phyloP scores from a whole-genome alignment of 2,113 vertebrate species.

The Callithrix jacchus region DNA sequence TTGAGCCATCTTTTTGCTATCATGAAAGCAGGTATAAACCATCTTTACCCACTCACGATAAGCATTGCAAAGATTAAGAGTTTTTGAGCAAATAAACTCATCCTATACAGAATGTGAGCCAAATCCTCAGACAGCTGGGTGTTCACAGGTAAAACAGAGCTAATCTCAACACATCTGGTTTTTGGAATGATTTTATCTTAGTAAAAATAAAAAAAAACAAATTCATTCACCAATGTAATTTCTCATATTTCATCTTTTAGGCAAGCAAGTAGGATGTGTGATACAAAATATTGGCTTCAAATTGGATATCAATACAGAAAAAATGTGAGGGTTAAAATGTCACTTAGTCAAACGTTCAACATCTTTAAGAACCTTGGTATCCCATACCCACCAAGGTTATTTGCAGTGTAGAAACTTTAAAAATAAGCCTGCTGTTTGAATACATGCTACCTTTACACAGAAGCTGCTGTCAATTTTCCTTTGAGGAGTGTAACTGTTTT shows the following conservation, averaged over 20 bases:
- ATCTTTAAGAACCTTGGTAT: background rate
- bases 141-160: background rate
- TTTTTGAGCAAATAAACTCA: rapidly evolving
- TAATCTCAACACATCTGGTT: background rate
- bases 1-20: background rate
- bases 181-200: background rate
- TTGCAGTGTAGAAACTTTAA: background rate
- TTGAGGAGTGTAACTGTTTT: background rate
- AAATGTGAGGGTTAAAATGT: background rate
- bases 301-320: background rate
- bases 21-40: rapidly evolving
- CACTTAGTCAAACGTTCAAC: background rate
- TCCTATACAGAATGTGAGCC: background rate
- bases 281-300: background rate
- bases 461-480: background rate
- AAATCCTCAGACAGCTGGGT: background rate
- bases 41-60: rapidly evolving
- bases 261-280: background rate
- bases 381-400: rapidly evolving
- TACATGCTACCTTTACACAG: background rate
- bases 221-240: background rate
- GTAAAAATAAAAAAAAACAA: background rate
- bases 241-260: background rate
- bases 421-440: background rate
- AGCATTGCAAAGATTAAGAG: background rate